phyloP scores from a whole-genome alignment of 2,113 vertebrate genomes.

The Neopipo cinnamomea region DNA sequence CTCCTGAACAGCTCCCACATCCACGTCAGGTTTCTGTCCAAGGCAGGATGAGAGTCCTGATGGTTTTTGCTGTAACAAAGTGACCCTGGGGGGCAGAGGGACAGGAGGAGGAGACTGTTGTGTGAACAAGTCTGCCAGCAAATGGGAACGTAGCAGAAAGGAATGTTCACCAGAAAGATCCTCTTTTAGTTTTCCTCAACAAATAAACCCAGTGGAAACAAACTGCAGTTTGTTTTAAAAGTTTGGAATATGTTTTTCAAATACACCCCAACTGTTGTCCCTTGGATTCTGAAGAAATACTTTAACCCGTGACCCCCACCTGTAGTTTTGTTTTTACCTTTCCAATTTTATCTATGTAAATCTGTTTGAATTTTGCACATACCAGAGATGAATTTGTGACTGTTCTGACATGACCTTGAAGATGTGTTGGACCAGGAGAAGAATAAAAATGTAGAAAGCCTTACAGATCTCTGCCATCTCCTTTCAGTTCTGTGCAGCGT shows the following conservation, averaged over 20 bases:
- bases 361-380: constrained; percentile 10
- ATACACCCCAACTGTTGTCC: neutral
- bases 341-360: neutral
- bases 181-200: neutral
- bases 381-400: neutral
- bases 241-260: neutral
- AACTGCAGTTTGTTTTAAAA: neutral
- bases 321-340: neutral
- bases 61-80: neutral
- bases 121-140: neutral
- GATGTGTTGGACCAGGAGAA: neutral
- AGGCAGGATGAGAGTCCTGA: neutral
- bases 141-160: neutral
- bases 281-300: neutral
- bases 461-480: neutral
- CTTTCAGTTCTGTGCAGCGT: neutral
- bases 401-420: neutral
- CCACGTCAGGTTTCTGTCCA: neutral
- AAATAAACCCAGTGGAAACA: neutral
- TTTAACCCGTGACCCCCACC: neutral
- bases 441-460: constrained; percentile 24
- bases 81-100: neutral
- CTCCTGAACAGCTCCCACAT: neutral
- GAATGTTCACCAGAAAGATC: neutral
- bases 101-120: neutral